Conservation (phyloP, 2,888 invertebrate species). For the Diaprepes abbreviatus region DNA sequence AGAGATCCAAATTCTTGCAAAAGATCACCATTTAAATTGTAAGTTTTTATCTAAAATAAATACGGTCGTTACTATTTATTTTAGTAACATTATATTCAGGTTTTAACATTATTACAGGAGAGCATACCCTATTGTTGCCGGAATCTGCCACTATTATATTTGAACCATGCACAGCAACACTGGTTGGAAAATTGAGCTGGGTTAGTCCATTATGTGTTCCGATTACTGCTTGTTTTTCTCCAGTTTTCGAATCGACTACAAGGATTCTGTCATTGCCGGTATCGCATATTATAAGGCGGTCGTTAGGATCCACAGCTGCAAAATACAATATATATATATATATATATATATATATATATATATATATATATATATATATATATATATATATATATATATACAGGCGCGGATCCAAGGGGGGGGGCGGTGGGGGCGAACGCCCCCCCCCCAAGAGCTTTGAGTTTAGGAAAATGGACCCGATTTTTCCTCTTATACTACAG, state of each 20-base stretch:
- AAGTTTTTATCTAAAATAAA: constrained; percentile 62
- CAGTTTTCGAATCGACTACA: constrained; percentile 66
- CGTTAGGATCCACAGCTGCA: constrained; percentile 38
- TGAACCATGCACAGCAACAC: constrained; percentile 74
- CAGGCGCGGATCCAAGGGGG: too few species aligned
- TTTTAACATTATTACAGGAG: neutral
- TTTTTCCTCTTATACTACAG: too few species aligned
- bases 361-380: too few species aligned
- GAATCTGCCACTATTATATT: constrained; percentile 75
- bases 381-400: too few species aligned
- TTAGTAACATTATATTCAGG: too few species aligned
- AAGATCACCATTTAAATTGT: constrained; percentile 71
- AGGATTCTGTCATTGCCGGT: constrained; percentile 83
- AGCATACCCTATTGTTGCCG: constrained; percentile 74
- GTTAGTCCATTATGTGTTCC: constrained; percentile 59
- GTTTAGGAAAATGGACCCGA: too few species aligned
- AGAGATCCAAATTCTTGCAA: constrained; percentile 76
- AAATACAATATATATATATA: too few species aligned
- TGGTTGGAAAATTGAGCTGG: constrained; percentile 80
- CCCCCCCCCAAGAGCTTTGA: too few species aligned
- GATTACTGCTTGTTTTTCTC: constrained; percentile 56
- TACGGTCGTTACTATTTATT: too few species aligned
- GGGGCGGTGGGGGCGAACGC: too few species aligned
- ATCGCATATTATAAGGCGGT: constrained; percentile 79
- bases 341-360: too few species aligned